Evolutionary conservation across 37 sponge, comb jelly and placozoan genomes (phyloP).

Genomic region (Chondrosia reniformis): DNA sequence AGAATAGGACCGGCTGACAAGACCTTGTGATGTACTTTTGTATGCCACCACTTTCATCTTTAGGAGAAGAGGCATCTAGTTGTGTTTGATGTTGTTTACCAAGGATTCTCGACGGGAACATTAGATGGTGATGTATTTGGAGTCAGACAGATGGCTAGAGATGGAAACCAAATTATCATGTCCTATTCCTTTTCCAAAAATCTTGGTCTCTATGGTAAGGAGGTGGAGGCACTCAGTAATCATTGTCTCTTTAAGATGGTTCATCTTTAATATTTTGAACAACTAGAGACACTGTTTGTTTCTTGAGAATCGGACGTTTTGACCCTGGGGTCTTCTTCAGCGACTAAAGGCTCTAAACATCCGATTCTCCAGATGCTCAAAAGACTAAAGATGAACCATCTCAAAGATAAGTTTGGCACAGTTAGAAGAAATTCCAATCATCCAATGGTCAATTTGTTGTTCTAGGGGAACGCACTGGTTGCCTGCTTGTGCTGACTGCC

Average conservation of each 20-base stretch:
- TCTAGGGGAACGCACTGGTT: constrained; percentile 9
- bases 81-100: constrained; percentile 91
- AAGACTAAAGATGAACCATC: no score
- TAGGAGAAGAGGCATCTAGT: constrained; percentile 71
- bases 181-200: constrained; percentile 98
- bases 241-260: background rate
- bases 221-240: background rate
- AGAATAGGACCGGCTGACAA: no score
- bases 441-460: background rate
- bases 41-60: background rate
- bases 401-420: no score
- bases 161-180: constrained; percentile 78
- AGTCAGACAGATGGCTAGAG: constrained; percentile 64
- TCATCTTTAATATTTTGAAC: no score
- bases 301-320: no score
- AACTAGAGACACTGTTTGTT: no score
- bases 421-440: no score
- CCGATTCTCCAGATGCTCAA: no score
- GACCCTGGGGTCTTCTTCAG: no score
- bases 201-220: constrained; percentile 95
- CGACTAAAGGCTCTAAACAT: no score
- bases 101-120: constrained; percentile 90
- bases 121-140: constrained; percentile 85
- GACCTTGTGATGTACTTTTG: background rate
- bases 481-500: constrained; percentile 6